A percentile compares a stretch with the other conserved stretches of the same genome.
phyloP scores from a whole-genome alignment of 2,888 invertebrate species.

The Pollenia griseotomentosa region DNA sequence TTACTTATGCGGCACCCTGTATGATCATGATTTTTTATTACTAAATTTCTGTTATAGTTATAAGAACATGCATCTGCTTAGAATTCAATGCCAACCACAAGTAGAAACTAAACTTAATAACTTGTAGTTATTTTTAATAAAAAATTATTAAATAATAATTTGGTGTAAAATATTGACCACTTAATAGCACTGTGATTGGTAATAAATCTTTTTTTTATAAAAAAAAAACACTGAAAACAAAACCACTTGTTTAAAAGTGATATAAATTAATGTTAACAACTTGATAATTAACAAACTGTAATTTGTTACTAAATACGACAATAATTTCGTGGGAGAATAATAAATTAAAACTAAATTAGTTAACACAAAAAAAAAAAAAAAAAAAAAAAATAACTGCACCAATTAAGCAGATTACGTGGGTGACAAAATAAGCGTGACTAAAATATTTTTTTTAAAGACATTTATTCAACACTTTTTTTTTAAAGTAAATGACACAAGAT shows the following conservation, averaged over 20 bases:
- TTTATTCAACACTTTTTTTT: too few species aligned
- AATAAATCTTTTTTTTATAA: conserved; percentile 39
- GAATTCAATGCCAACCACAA: neutral
- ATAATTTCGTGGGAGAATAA: conserved; percentile 63
- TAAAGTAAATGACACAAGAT: conserved; percentile 1
- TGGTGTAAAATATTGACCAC: conserved; percentile 39
- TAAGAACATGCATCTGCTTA: neutral
- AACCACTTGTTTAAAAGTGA: conserved; percentile 45
- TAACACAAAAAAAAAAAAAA: conserved; percentile 2
- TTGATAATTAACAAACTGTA: conserved; percentile 46
- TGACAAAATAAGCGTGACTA: conserved; percentile 49
- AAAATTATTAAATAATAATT: conserved; percentile 50
- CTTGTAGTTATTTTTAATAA: conserved; percentile 25
- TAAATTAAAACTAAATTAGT: conserved; percentile 36
- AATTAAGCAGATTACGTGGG: conserved; percentile 50
- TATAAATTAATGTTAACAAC: conserved; percentile 67
- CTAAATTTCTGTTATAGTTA: neutral
- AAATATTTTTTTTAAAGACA: neutral
- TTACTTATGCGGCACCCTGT: too few species aligned
- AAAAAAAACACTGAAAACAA: neutral
- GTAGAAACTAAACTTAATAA: neutral
- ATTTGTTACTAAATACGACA: conserved; percentile 40
- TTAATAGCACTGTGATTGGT: neutral
- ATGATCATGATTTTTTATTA: neutral
- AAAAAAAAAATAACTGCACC: neutral